phyloP scores from a whole-genome alignment of 2,797 vertebrate genomes.

The Varecia variegata region DNA sequence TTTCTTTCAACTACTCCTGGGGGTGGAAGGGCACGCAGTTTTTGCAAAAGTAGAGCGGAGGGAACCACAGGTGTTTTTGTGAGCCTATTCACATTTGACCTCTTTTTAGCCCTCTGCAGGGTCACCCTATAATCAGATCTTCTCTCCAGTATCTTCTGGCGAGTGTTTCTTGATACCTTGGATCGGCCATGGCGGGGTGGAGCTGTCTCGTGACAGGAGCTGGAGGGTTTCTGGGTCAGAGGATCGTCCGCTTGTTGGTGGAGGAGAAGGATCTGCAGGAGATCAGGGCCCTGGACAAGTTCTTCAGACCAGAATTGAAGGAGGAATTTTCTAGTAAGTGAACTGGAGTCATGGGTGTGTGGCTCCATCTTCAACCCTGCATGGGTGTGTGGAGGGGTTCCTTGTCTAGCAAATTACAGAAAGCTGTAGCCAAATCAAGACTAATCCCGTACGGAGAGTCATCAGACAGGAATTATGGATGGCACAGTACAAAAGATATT shows the following conservation, averaged over 20 bases:
- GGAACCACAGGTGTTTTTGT: neutral
- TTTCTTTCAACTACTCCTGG: neutral
- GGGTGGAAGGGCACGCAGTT: accelerated
- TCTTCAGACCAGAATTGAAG: slow-evolving; percentile 80
- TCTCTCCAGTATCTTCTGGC: accelerated
- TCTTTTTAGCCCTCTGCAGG: neutral
- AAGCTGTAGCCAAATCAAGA: neutral
- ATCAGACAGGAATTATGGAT: neutral
- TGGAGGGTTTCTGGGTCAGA: slow-evolving; percentile 92
- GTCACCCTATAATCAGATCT: neutral
- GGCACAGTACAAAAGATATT: neutral
- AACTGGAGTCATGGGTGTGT: neutral
- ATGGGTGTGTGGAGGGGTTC: too few relatives aligned
- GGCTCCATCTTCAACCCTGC: neutral
- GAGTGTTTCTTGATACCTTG: neutral
- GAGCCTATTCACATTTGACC: neutral
- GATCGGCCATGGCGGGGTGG: slow-evolving; percentile 82
- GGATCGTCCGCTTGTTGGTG: slow-evolving; percentile 88
- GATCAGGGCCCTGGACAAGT: slow-evolving; percentile 90
- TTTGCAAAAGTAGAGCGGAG: neutral
- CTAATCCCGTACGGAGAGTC: neutral
- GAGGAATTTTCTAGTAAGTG: slow-evolving; percentile 82
- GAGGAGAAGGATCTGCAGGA: slow-evolving; percentile 88
- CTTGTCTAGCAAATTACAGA: neutral
- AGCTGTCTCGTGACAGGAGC: slow-evolving; percentile 94